A percentile compares a stretch with the other conserved stretches of the same genome.
These are phyloP conservation scores for Crepidodera aurea DNA, from an alignment of 2,888 invertebrate species.

Conservation along the genomic window DNA sequence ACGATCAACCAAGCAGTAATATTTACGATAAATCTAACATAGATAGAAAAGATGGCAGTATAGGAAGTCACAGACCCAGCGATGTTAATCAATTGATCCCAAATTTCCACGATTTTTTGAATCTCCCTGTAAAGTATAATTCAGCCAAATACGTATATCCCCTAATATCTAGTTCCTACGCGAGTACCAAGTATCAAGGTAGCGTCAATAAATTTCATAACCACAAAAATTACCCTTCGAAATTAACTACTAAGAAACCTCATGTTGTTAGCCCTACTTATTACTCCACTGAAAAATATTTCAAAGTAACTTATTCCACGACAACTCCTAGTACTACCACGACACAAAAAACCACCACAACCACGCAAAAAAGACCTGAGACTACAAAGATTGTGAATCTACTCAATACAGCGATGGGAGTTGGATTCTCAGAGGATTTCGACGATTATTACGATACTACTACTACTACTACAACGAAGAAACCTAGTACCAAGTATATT, in stretches of 20 bases:
- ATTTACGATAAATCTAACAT: slow-evolving; percentile 60
- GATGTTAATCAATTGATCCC: slow-evolving; percentile 70
- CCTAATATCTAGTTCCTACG: slow-evolving; percentile 75
- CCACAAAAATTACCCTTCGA: slow-evolving; percentile 57
- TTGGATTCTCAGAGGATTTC: slow-evolving; percentile 55
- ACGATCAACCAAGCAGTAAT: slow-evolving; percentile 50
- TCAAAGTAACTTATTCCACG: slow-evolving; percentile 43
- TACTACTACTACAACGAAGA: slow-evolving; percentile 24
- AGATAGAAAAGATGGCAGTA: slow-evolving; percentile 61
- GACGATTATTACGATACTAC: slow-evolving; percentile 49
- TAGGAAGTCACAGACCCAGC: slow-evolving; percentile 63
- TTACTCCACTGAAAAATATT: slow-evolving; percentile 49
- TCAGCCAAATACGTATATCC: slow-evolving; percentile 75
- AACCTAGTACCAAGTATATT: no score
- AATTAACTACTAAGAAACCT: slow-evolving; percentile 56
- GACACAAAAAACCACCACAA: slow-evolving; percentile 44
- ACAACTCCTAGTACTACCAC: slow-evolving; percentile 41
- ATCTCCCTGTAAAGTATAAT: slow-evolving; percentile 73
- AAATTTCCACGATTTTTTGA: slow-evolving; percentile 73
- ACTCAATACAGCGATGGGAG: slow-evolving; percentile 55
- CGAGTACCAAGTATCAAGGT: slow-evolving; percentile 76
- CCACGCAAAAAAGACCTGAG: slow-evolving; percentile 43
- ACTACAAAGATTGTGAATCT: slow-evolving; percentile 53
- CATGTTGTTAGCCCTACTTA: slow-evolving; percentile 57
- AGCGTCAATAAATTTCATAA: slow-evolving; percentile 67